phyloP scores from a whole-genome alignment of 2,888 invertebrate genomes.

The Antheraea yamamai region DNA sequence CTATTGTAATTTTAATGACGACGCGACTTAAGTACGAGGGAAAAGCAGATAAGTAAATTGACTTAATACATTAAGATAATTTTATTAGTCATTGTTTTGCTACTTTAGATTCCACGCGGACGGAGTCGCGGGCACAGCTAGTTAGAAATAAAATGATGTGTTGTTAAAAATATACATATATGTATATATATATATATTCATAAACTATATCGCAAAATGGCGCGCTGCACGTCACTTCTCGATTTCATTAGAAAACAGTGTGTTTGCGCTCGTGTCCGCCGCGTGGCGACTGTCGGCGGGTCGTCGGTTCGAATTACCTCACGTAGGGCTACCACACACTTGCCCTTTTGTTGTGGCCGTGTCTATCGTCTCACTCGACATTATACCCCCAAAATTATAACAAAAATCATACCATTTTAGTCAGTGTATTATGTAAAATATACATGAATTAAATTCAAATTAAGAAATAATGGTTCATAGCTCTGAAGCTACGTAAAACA shows the following conservation, averaged over 20 bases:
- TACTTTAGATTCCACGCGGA: too few relatives aligned
- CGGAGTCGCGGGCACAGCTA: too few relatives aligned
- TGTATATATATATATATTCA: neutral
- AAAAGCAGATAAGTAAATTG: too few relatives aligned
- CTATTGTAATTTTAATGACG: too few relatives aligned
- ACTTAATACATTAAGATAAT: too few relatives aligned
- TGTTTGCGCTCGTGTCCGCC: conserved; percentile 56
- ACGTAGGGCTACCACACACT: conserved; percentile 28
- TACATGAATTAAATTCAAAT: neutral
- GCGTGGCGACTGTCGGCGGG: conserved; percentile 49
- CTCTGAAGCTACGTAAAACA: neutral
- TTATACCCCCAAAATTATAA: neutral
- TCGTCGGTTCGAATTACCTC: conserved; percentile 32
- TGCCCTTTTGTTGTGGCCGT: conserved; percentile 21
- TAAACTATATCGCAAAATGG: conserved; percentile 6
- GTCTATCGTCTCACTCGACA: neutral
- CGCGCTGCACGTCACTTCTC: conserved; percentile 34
- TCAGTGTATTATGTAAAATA: neutral
- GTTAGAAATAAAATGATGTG: neutral
- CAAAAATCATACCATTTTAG: neutral
- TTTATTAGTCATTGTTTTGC: too few relatives aligned
- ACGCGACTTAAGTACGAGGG: too few relatives aligned
- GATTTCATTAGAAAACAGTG: conserved; percentile 59
- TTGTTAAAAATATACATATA: neutral
- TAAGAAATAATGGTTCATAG: neutral